phyloP scores from a whole-genome alignment of 2,888 invertebrate genomes.

The Blastobasis lacticolella region DNA sequence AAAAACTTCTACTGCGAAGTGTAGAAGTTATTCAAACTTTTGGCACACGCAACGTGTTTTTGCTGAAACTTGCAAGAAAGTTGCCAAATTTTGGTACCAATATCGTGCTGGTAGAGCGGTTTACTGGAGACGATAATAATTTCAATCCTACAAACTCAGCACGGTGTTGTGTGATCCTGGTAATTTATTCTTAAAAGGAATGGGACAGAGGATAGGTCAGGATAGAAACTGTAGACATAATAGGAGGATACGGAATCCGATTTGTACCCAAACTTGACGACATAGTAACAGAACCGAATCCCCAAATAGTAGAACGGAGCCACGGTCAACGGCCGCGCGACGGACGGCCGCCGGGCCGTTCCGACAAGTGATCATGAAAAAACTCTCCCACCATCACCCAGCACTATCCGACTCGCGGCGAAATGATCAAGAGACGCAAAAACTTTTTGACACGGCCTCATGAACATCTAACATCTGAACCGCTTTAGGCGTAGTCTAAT shows the following conservation, averaged over 20 bases:
- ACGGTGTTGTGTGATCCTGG: no score
- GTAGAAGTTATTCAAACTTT: constrained; percentile 14
- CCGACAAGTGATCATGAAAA: constrained; percentile 57
- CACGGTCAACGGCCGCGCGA: constrained; percentile 65
- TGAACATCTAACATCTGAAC: constrained; percentile 40
- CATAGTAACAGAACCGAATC: constrained; percentile 25
- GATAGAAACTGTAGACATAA: no score
- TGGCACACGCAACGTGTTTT: constrained; percentile 16
- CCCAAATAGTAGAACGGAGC: constrained; percentile 42
- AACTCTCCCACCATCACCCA: constrained; percentile 37
- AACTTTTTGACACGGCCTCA: constrained; percentile 44
- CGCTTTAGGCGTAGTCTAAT: constrained; percentile 34
- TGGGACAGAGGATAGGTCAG: no score
- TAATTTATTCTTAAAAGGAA: no score
- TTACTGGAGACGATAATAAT: no score
- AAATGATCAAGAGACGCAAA: constrained; percentile 64
- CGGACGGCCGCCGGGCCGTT: constrained; percentile 50
- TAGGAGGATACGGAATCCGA: no score
- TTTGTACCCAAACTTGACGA: no score
- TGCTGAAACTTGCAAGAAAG: constrained; percentile 15
- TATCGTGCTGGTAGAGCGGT: no score
- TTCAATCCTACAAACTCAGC: no score
- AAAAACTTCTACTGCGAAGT: constrained; percentile 13
- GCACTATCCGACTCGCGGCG: constrained; percentile 33
- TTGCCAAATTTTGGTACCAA: constrained; percentile 5